Conservation (phyloP, 1,140 invertebrate species). For the Solen grandis region DNA sequence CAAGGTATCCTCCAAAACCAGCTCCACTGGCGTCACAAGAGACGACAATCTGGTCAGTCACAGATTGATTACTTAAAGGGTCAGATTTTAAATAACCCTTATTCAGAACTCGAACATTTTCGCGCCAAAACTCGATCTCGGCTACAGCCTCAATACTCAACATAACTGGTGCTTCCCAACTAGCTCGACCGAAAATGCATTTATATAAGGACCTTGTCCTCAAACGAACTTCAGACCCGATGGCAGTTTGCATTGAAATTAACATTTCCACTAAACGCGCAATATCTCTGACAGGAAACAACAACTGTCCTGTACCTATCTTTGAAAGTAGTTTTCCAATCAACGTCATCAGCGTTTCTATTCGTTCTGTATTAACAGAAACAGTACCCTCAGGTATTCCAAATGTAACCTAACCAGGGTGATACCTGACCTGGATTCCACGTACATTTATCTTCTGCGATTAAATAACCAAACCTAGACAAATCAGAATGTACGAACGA, state of each 20-base stretch:
- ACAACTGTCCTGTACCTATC: no score
- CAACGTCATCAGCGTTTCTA: background rate
- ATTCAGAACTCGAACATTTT: slow-evolving; percentile 7
- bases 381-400: background rate
- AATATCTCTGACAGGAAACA: no score
- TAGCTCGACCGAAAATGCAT: no score
- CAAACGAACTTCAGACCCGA: no score
- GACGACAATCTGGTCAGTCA: slow-evolving; percentile 20
- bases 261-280: no score
- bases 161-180: background rate
- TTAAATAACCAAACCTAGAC: background rate
- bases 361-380: background rate
- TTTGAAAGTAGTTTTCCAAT: background rate
- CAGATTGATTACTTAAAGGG: background rate
- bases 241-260: no score
- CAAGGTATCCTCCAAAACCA: slow-evolving; percentile 15
- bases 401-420: background rate
- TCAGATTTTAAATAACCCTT: background rate
- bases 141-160: background rate
- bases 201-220: no score
- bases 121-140: slow-evolving; percentile 7
- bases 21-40: no score
- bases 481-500: background rate
- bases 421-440: background rate
- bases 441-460: slow-evolving; percentile 5